These are phyloP conservation scores for Metallyticus violacea DNA, from an alignment of 2,888 invertebrate genomes.

Conservation along the genomic window DNA sequence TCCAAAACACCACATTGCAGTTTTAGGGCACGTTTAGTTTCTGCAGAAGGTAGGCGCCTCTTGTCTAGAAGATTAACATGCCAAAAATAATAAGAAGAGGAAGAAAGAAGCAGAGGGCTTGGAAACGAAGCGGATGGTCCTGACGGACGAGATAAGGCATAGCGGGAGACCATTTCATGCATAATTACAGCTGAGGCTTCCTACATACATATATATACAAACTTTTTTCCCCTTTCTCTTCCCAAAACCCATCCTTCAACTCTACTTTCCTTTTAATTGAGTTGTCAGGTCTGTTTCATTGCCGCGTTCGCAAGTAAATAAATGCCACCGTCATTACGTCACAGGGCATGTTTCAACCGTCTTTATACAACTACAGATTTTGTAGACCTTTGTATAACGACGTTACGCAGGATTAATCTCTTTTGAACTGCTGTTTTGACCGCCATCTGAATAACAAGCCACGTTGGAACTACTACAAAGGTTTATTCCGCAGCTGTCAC, in stretches of 20 bases:
- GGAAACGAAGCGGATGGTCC: background rate
- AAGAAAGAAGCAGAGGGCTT: background rate
- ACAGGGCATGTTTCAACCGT: too few relatives aligned
- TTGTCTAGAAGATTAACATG: background rate
- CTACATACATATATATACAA: background rate
- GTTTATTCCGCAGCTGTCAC: too few relatives aligned
- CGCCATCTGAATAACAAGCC: background rate
- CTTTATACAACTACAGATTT: too few relatives aligned
- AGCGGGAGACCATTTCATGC: conserved; percentile 10
- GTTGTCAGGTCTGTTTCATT: background rate
- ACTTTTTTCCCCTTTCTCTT: background rate
- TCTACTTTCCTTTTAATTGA: background rate
- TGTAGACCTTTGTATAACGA: background rate
- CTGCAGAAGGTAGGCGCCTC: background rate
- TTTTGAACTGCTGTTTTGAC: background rate
- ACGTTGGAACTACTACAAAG: too few relatives aligned
- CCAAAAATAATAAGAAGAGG: background rate
- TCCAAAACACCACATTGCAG: background rate
- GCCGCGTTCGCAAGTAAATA: background rate
- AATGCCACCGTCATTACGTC: background rate
- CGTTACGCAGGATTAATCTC: background rate
- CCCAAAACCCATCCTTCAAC: background rate
- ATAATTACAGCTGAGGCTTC: conserved; percentile 1
- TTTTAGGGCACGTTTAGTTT: background rate
- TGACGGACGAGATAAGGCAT: background rate